Percentiles rank a stretch among this genome's conserved stretches.
phyloP scores from a whole-genome alignment of 2,113 vertebrate species.

The Aphelocoma coerulescens region DNA sequence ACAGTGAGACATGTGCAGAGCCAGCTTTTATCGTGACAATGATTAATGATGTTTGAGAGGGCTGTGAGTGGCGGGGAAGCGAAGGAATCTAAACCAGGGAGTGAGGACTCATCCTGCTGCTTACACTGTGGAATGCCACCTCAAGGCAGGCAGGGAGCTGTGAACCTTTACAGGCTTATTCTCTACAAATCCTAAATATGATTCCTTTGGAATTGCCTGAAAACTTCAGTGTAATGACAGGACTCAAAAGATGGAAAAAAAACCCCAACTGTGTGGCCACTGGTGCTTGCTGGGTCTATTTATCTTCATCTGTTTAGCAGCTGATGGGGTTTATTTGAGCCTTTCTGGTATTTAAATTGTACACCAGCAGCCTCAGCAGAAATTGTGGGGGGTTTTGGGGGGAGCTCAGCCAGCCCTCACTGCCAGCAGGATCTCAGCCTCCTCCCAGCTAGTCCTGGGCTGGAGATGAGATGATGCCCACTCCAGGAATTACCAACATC shows the following conservation, averaged over 20 bases:
- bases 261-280: not conserved
- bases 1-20: not conserved
- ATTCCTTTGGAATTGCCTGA: not conserved
- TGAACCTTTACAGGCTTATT: not conserved
- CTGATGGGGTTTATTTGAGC: not conserved
- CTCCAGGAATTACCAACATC: not conserved
- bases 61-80: not conserved
- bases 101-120: not conserved
- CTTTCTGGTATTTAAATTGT: not conserved
- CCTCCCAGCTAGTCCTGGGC: not conserved
- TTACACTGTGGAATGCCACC: not conserved
- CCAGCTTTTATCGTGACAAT: not conserved
- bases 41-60: not conserved
- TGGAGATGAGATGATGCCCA: not conserved
- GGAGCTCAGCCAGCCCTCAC: not conserved
- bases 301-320: not conserved
- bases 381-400: not conserved
- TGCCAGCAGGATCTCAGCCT: accelerated
- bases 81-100: not conserved
- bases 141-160: not conserved
- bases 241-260: not conserved
- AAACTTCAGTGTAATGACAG: not conserved
- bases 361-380: not conserved
- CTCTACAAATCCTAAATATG: not conserved
- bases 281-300: not conserved